These are phyloP conservation scores for Xenopus petersii DNA, from an alignment of 2,797 vertebrate species.

Conservation along the genomic window DNA sequence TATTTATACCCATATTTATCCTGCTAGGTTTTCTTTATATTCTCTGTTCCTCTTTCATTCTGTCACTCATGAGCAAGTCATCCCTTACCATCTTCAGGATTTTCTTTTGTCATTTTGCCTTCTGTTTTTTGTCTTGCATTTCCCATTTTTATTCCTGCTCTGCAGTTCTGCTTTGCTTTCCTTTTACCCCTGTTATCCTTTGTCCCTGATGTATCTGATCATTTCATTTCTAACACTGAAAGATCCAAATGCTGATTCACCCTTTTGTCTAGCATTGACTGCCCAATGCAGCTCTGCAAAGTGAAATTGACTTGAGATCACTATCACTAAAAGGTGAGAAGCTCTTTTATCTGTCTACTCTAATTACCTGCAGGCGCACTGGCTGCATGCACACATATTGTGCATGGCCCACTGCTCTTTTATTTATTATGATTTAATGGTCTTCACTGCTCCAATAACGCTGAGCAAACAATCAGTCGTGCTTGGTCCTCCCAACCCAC, in stretches of 20 bases:
- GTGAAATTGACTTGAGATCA: constrained; percentile 4
- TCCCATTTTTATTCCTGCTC: neutral
- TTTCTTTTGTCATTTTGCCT: too few relatives aligned
- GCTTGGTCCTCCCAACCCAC: neutral
- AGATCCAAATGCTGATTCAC: neutral
- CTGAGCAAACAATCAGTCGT: neutral
- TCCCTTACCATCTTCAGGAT: too few relatives aligned
- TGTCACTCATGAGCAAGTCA: too few relatives aligned
- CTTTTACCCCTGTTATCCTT: neutral
- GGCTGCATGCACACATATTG: neutral
- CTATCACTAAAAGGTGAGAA: constrained; percentile 1
- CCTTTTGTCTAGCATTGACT: neutral
- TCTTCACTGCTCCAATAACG: constrained; percentile 1
- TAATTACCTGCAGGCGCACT: neutral
- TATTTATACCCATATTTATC: too few relatives aligned
- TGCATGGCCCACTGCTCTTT: constrained; percentile 1
- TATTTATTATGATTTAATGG: constrained; percentile 5
- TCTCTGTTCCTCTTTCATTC: too few relatives aligned
- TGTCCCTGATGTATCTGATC: neutral
- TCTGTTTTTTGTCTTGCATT: neutral
- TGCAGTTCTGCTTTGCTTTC: neutral
- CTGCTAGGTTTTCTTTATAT: too few relatives aligned
- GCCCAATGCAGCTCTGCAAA: neutral
- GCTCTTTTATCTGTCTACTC: neutral
- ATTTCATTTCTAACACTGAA: neutral